Evolutionary conservation across 2,797 vertebrate genomes (phyloP), one percentile per base, ranked within the genome.

Genomic region (Phoxinus dragarum): DNA sequence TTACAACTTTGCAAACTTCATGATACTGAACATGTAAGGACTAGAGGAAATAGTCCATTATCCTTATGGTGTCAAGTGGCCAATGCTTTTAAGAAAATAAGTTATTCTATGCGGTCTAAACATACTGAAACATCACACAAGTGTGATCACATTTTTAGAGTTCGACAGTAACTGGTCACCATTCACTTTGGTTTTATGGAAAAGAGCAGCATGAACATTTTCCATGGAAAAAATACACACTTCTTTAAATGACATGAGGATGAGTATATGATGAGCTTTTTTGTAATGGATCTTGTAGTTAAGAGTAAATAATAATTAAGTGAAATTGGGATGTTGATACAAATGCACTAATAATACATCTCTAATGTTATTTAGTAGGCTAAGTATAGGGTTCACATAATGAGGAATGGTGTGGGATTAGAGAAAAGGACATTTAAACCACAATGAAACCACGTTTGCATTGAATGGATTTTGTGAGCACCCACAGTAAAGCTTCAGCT

Each of bases 271-370:
- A 79, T 64, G 76, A 44, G 9, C 10, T 44, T 69, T 38, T 49
- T 69, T 10, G 14, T 54, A 38, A 68, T 54, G 12, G 66, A 38
- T 52, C 42, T 54, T 69, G 66, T 40, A 81, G 34, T 68, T 68
- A 38, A 69, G 14, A 54, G 66, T 81, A 81, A 80, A 67, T 80
- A 67, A 67, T 80, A 67, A 80, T 80, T 67, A 80, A 34, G 61
- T 80, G 61, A 47, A 80, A 67, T 67, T 36, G n/a, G 40, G 77
- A 67, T 67, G 61, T 49, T 67, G 19, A 49, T 47, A 31, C 59
- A 49, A 67, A 67, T 80, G 56, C 61, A 34, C 27, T 66, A 80
- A 81, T 49, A 64, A 82, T 61, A 75, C 44, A 66, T 44, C 42
- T 74, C 17, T 36, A 42, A 40, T 31, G 47, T 84, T 56, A 84